Conservation (phyloP, 2,888 invertebrate genomes). For the Mythimna impura region DNA sequence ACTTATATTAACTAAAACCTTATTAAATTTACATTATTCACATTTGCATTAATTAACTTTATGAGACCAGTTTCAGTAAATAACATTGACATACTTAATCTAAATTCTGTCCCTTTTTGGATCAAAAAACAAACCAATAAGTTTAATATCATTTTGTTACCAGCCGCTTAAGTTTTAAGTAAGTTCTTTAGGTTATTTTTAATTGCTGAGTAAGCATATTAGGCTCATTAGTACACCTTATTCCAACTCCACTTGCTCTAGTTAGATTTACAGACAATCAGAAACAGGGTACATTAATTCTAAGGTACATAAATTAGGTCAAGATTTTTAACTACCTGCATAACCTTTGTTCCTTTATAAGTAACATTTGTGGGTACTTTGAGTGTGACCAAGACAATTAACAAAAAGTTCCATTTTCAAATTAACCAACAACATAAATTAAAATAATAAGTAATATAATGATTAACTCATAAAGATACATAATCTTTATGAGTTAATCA, state of each 20-base stretch:
- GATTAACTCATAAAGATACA: too few species aligned
- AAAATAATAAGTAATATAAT: too few species aligned
- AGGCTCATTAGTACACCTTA: neutral
- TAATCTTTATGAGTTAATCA: too few species aligned
- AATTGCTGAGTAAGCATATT: slow-evolving; percentile 22
- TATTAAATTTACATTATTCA: neutral
- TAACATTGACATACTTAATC: slow-evolving; percentile 1
- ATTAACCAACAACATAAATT: neutral
- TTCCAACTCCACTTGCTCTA: neutral
- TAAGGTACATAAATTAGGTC: slow-evolving; percentile 17
- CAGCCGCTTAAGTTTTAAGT: neutral
- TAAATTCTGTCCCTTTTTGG: neutral
- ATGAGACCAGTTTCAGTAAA: neutral
- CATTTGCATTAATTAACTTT: neutral
- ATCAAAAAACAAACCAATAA: neutral
- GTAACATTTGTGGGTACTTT: neutral
- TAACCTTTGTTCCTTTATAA: neutral
- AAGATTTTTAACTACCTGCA: slow-evolving; percentile 29
- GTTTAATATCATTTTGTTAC: too few species aligned
- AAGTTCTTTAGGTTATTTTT: slow-evolving; percentile 31
- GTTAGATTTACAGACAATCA: neutral
- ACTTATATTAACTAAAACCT: neutral
- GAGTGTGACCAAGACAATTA: slow-evolving; percentile 29
- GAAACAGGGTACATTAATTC: neutral
- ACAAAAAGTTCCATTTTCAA: neutral